A percentile compares a stretch with the other conserved stretches of the same genome.
Evolutionary conservation across 1,140 invertebrate genomes (phyloP).

Genomic region (Alviniconcha marisindica): DNA sequence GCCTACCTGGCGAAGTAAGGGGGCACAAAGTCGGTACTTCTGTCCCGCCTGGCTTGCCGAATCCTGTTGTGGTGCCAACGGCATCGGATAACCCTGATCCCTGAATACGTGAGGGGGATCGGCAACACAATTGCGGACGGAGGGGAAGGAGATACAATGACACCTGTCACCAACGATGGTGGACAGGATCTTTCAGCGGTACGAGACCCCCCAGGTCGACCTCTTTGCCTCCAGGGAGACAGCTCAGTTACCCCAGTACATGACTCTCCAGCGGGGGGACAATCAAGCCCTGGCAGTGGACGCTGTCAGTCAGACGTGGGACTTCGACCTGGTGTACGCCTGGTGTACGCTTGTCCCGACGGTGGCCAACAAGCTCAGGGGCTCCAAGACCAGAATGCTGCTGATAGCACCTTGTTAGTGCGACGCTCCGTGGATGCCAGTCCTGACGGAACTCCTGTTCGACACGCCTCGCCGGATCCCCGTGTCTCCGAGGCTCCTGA

Average conservation of each 20-base stretch:
- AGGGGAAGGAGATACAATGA: not conserved
- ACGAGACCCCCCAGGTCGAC: not conserved
- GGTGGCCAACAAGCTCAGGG: not conserved
- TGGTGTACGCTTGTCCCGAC: not conserved
- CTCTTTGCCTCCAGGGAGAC: not conserved
- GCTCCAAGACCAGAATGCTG: not conserved
- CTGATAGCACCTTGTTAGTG: not conserved
- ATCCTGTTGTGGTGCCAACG: not conserved
- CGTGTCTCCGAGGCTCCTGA: not conserved
- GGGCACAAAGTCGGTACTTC: not conserved
- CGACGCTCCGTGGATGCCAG: not conserved
- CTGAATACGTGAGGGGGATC: slow-evolving; percentile 6
- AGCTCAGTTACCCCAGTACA: not conserved
- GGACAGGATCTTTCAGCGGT: not conserved
- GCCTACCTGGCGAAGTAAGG: not conserved
- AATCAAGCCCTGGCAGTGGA: not conserved
- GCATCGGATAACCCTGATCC: not conserved
- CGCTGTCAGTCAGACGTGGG: not conserved
- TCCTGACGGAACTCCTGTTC: not conserved
- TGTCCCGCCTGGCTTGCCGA: not conserved
- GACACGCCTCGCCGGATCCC: slow-evolving; percentile 6
- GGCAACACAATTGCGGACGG: not conserved
- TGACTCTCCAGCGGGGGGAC: not conserved
- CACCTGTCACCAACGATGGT: not conserved
- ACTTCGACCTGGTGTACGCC: not conserved